phyloP scores from a whole-genome alignment of 2,888 invertebrate genomes.

The Drosophila hamatofila region DNA sequence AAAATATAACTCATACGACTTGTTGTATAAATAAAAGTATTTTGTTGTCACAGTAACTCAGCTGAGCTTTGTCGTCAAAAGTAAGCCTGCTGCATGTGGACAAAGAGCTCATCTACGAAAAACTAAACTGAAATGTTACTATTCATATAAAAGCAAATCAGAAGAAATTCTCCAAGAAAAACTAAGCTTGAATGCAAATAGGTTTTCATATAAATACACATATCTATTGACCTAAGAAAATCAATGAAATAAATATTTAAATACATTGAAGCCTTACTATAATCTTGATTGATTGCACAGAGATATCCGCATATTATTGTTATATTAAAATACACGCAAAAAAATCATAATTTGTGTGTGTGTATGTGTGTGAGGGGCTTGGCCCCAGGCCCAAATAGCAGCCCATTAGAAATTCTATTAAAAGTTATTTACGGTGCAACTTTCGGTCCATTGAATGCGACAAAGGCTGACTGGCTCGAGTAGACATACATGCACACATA shows the following conservation, averaged over 20 bases:
- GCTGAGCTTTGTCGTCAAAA: neutral
- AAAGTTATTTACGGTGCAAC: conserved; percentile 76
- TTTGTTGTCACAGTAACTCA: neutral
- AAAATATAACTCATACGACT: conserved; percentile 3
- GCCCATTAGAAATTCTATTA: conserved; percentile 79
- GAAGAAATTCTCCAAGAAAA: neutral
- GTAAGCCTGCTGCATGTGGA: neutral
- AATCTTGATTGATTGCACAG: conserved; percentile 1
- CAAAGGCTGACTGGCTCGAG: conserved; percentile 32
- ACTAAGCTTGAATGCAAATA: neutral
- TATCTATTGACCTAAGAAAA: neutral
- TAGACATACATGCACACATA: conserved; percentile 5
- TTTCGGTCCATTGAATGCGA: conserved; percentile 74
- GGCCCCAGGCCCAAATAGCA: conserved; percentile 25
- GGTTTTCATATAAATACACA: neutral
- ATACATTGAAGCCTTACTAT: neutral
- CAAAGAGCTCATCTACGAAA: neutral
- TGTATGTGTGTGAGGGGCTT: conserved; percentile 5
- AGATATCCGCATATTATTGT: conserved; percentile 4
- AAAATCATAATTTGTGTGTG: conserved; percentile 3
- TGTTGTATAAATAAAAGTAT: neutral
- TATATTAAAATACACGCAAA: neutral
- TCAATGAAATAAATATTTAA: neutral
- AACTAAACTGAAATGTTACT: neutral
- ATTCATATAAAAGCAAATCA: neutral